phyloP scores from a whole-genome alignment of 2,797 vertebrate species.

The Lacerta agilis region DNA sequence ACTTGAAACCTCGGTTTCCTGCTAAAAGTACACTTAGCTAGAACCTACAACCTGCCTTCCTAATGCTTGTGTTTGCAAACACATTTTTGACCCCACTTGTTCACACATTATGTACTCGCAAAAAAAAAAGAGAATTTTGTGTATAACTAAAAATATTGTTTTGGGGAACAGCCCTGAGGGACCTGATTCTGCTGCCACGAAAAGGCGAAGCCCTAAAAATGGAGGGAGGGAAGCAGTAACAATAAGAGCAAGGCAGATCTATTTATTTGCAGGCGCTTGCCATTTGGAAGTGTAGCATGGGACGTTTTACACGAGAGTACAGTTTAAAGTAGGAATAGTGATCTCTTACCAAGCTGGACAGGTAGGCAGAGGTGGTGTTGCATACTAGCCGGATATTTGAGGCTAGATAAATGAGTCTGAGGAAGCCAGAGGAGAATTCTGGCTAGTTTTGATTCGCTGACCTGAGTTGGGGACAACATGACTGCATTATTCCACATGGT shows the following conservation, averaged over 20 bases:
- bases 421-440: neutral
- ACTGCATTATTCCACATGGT: neutral
- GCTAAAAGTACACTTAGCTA: no score
- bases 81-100: neutral
- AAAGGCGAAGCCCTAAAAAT: neutral
- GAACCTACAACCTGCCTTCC: neutral
- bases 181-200: neutral
- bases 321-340: no score
- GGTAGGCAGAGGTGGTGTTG: neutral
- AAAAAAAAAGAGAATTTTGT: neutral
- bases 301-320: no score
- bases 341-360: neutral
- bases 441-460: neutral
- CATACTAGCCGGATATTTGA: neutral
- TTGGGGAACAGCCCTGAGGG: neutral
- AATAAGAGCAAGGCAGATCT: neutral
- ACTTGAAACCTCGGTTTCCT: neutral
- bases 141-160: neutral
- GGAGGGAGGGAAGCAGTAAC: neutral
- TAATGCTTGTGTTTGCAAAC: neutral
- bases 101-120: neutral
- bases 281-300: neutral
- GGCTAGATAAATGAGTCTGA: neutral
- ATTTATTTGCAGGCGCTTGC: neutral
- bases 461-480: neutral